These are phyloP conservation scores for Nebria ingens DNA, from an alignment of 1,140 invertebrate genomes.

Conservation along the genomic window DNA sequence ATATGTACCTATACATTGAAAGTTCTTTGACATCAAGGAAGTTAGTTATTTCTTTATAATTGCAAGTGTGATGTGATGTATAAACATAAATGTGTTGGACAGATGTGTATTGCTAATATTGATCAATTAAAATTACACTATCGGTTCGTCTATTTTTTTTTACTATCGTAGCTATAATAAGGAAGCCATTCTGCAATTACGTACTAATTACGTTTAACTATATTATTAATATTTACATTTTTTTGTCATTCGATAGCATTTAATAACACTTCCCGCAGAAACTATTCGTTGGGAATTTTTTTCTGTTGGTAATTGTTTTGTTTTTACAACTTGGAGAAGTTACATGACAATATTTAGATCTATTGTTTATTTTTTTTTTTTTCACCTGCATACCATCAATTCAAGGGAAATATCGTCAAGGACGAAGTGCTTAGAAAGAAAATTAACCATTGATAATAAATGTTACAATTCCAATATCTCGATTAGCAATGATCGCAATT, in stretches of 20 bases:
- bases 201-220: background rate
- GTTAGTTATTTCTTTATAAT: slow-evolving; percentile 1
- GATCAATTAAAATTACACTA: background rate
- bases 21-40: slow-evolving; percentile 1
- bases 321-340: too few relatives aligned
- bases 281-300: background rate
- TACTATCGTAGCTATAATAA: too few relatives aligned
- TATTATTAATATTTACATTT: slow-evolving; percentile 8
- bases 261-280: background rate
- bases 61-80: background rate
- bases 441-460: too few relatives aligned
- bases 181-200: too few relatives aligned
- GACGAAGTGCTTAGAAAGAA: too few relatives aligned
- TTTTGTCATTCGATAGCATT: background rate
- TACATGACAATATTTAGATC: too few relatives aligned
- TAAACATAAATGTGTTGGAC: background rate
- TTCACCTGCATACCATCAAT: too few relatives aligned
- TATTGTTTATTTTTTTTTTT: too few relatives aligned
- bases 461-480: too few relatives aligned
- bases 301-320: background rate
- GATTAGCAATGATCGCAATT: too few relatives aligned
- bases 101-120: background rate
- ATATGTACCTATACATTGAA: background rate
- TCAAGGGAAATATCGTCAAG: too few relatives aligned
- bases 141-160: background rate